A percentile compares a stretch with the other conserved stretches of the same genome.
phyloP scores from a whole-genome alignment of 2,888 invertebrate species.

The Xylota segnis region DNA sequence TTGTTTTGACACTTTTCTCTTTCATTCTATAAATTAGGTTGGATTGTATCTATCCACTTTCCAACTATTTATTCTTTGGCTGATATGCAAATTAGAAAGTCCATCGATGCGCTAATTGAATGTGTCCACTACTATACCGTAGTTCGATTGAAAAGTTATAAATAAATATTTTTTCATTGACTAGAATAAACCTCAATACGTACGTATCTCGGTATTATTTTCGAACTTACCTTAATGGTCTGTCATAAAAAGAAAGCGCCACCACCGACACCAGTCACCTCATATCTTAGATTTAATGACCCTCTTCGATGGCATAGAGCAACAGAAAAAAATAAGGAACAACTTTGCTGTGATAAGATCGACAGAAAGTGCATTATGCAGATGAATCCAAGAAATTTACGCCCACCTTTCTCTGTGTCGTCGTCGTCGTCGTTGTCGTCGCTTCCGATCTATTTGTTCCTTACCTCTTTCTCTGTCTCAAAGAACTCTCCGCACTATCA shows the following conservation, averaged over 20 bases:
- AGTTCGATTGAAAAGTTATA: slow-evolving; percentile 14
- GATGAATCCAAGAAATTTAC: slow-evolving; percentile 59
- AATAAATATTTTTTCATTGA: slow-evolving; percentile 28
- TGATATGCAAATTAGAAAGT: slow-evolving; percentile 49
- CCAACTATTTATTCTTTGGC: neutral
- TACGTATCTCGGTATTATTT: slow-evolving; percentile 35
- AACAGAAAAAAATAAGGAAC: slow-evolving; percentile 44
- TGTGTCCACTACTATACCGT: slow-evolving; percentile 18
- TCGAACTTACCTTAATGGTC: slow-evolving; percentile 65
- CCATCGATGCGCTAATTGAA: slow-evolving; percentile 54
- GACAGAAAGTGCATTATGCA: slow-evolving; percentile 74
- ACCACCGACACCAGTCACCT: slow-evolving; percentile 29
- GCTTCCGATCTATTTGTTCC: slow-evolving; percentile 60
- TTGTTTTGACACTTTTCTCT: slow-evolving; percentile 54
- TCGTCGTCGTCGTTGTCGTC: no score
- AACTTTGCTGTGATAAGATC: slow-evolving; percentile 56
- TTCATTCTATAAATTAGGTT: slow-evolving; percentile 37
- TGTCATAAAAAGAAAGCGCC: slow-evolving; percentile 68
- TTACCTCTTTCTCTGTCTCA: slow-evolving; percentile 16
- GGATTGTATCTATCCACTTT: neutral
- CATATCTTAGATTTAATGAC: slow-evolving; percentile 56
- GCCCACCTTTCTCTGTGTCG: slow-evolving; percentile 66
- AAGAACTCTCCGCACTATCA: slow-evolving; percentile 37
- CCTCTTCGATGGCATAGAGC: slow-evolving; percentile 34
- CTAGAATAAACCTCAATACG: slow-evolving; percentile 19